Base-by-base conservation (phyloP, 2,888 invertebrate species). In the Sepiola atlantica region DNA sequence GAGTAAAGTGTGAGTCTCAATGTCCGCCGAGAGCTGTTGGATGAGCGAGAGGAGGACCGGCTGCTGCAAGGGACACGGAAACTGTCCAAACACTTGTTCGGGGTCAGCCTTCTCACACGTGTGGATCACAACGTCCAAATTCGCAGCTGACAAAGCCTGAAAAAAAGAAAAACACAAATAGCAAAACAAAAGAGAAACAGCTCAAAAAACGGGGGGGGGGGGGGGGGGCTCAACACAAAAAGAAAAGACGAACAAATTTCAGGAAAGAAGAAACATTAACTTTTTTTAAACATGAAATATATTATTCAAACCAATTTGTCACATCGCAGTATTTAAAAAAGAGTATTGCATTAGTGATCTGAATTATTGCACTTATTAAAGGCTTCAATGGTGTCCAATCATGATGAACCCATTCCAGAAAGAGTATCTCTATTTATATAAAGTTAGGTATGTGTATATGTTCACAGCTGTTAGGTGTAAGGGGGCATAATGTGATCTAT, bases 21-120 rank as follows among this genome's bases (percentile, higher is more conserved):
- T 98, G 97, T 99, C 99, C 0, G 99, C 98, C 35, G 99, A 98
- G 35, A 99, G 98, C 97, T 99, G 99, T 97, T 99, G 99, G 96
- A 99, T 98, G 55, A 99, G 98, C 8, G 99, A 99, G 94, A 99
- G 98, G 95, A 99, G 98, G 94, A 99, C 99, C 96, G 98, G 98
- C 97, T 99, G 99, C 95, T 98, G 98, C 94, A 99, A 98, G 54
- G 98, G 98, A 96, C 98, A 98, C 8, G 98, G 98, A 32, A 98
- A 98, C 94, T 97, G 96, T 94, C 97, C 97, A 97, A 99, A 99
- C 95, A 99, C 98, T 95, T 98, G 98, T 94, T 98, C 98, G 0
- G 98, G 98, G 96, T 99, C 98, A 35, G 99, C 98, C 95, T 98
- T 98, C 96, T 99, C 98, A 97, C 99, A 99, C 24, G 99, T 98